A percentile compares a stretch with the other conserved stretches of the same genome.
Evolutionary conservation across 2,113 vertebrate genomes (phyloP).

Genomic region (Serinus canaria): DNA sequence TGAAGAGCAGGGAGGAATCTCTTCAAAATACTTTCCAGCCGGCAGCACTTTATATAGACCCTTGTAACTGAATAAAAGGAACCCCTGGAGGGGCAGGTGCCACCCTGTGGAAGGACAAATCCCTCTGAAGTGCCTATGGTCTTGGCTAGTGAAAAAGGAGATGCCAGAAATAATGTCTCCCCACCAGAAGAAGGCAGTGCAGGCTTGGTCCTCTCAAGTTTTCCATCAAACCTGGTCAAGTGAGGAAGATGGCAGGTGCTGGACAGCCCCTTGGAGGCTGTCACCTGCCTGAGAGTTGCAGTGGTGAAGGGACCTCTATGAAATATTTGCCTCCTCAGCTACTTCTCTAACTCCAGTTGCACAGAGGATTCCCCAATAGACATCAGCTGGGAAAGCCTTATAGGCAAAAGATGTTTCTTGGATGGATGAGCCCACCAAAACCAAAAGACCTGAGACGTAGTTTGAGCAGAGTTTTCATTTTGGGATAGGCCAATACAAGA

Average conservation of each 20-base stretch:
- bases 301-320: not conserved
- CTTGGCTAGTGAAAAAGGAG: not conserved
- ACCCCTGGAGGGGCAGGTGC: slow-evolving; percentile 51
- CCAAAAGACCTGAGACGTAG: not conserved
- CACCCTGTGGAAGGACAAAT: slow-evolving; percentile 50
- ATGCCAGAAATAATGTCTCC: not conserved
- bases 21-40: slow-evolving; percentile 69
- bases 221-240: not conserved
- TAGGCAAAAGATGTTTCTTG: not conserved
- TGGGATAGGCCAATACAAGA: not conserved
- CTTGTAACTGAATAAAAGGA: slow-evolving; percentile 50
- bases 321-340: fast-evolving
- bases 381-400: not conserved
- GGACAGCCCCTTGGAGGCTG: not conserved
- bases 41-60: slow-evolving; percentile 70
- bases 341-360: not conserved
- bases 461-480: not conserved
- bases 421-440: not conserved
- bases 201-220: not conserved
- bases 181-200: slow-evolving; percentile 24
- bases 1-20: slow-evolving; percentile 60
- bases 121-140: not conserved
- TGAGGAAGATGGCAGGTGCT: fast-evolving
- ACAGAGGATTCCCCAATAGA: not conserved
- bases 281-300: not conserved